Evolutionary conservation across 2,888 invertebrate genomes (phyloP).

Genomic region (Allolobophora icterica): DNA sequence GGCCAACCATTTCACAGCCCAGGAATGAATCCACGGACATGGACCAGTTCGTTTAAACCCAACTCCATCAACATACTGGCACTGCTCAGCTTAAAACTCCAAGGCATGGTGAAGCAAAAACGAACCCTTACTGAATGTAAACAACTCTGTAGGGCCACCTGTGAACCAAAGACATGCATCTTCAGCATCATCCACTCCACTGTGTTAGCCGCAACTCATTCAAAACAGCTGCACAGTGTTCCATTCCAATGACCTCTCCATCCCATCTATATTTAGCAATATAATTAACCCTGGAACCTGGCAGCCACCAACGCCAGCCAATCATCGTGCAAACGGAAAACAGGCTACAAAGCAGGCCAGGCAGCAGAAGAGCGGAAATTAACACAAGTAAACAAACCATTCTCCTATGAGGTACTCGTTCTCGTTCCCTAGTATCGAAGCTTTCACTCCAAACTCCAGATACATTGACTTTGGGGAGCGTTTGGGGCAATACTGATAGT

Average conservation of each 20-base stretch:
- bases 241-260: not conserved
- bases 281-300: not conserved
- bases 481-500: too few relatives aligned
- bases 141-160: not conserved
- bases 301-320: too few relatives aligned
- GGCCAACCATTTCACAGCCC: too few relatives aligned
- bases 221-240: not conserved
- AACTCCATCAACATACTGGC: not conserved
- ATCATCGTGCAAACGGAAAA: not conserved
- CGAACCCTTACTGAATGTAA: not conserved
- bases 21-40: not conserved
- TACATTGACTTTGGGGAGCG: too few relatives aligned
- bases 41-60: not conserved
- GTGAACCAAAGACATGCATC: not conserved
- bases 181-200: not conserved
- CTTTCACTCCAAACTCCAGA: too few relatives aligned
- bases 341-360: not conserved
- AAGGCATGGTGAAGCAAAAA: not conserved
- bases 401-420: not conserved
- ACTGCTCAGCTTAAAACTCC: not conserved
- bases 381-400: not conserved
- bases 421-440: not conserved
- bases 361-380: not conserved
- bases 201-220: not conserved
- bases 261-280: not conserved